Evolutionary conservation across 2,797 vertebrate genomes (phyloP).

Genomic region (Sebastes nivosus): DNA sequence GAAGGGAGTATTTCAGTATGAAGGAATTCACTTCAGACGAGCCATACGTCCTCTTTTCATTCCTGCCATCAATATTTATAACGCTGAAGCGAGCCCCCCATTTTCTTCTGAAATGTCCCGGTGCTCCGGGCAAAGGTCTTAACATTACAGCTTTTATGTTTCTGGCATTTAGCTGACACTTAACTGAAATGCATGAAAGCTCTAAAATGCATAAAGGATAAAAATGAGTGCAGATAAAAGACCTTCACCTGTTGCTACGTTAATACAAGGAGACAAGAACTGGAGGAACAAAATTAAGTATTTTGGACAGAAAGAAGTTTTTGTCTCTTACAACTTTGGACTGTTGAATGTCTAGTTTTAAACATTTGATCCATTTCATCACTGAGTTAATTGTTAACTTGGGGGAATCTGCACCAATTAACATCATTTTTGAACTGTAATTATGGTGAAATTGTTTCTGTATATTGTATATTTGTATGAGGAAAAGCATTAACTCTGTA

Average conservation of each 20-base stretch:
- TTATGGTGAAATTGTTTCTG: not conserved
- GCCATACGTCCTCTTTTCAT: not conserved
- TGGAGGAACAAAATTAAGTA: not conserved
- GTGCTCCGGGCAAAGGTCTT: conserved; percentile 4
- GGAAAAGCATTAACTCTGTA: not conserved
- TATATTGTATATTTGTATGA: not conserved
- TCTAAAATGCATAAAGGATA: not conserved
- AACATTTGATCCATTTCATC: not conserved
- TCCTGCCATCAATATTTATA: conserved; percentile 14
- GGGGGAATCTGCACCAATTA: not conserved
- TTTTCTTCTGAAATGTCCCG: conserved; percentile 14
- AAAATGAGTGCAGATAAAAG: not conserved
- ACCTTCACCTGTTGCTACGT: conserved; percentile 1
- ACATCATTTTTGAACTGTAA: not conserved
- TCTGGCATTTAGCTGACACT: conserved; percentile 30
- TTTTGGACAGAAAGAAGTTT: not conserved
- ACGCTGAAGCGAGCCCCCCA: not conserved
- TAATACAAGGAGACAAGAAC: not conserved
- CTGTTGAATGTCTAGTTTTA: not conserved
- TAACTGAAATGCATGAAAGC: not conserved
- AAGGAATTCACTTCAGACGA: not conserved
- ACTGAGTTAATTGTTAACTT: not conserved
- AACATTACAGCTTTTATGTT: conserved; percentile 5
- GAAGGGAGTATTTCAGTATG: not conserved
- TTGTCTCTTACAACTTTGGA: not conserved